A percentile compares a stretch with the other conserved stretches of the same genome.
phyloP scores from a whole-genome alignment of 2,113 vertebrate genomes.

The Cavia aperea region DNA sequence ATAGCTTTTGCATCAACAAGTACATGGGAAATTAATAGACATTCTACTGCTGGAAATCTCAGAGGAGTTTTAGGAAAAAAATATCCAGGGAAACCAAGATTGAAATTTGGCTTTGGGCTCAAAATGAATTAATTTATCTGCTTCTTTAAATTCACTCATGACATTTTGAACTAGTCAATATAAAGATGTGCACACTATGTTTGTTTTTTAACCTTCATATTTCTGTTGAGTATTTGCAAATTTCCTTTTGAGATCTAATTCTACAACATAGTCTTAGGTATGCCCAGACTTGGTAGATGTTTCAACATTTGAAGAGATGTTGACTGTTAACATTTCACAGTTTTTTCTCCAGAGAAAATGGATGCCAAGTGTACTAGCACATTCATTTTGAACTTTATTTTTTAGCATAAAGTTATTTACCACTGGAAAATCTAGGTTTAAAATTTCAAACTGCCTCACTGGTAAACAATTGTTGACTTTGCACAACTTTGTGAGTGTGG shows the following conservation, averaged over 20 bases:
- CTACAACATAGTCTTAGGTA: slow-evolving; percentile 20
- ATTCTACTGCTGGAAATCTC: slow-evolving; percentile 82
- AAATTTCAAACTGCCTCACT: slow-evolving; percentile 30
- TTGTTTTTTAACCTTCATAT: slow-evolving; percentile 25
- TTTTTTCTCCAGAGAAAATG: slow-evolving; percentile 19
- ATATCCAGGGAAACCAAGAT: slow-evolving; percentile 76
- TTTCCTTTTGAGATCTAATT: slow-evolving; percentile 39
- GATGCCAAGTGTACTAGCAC: slow-evolving; percentile 21
- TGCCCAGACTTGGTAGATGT: background rate
- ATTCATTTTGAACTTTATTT: slow-evolving; percentile 45
- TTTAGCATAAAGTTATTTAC: slow-evolving; percentile 35
- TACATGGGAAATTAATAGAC: slow-evolving; percentile 91
- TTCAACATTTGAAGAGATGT: slow-evolving; percentile 28
- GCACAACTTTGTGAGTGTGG: background rate
- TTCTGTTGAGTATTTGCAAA: slow-evolving; percentile 50
- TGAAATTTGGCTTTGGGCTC: slow-evolving; percentile 73
- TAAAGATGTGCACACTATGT: slow-evolving; percentile 42
- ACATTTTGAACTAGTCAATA: slow-evolving; percentile 71
- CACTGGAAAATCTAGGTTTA: slow-evolving; percentile 20
- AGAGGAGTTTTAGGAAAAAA: slow-evolving; percentile 75
- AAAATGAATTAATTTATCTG: slow-evolving; percentile 79
- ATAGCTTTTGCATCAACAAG: slow-evolving; percentile 89
- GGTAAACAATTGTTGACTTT: slow-evolving; percentile 38
- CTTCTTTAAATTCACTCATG: slow-evolving; percentile 73
- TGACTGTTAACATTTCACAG: slow-evolving; percentile 51